A percentile compares a stretch with the other conserved stretches of the same genome.
Evolutionary conservation across 2,888 invertebrate species (phyloP).

Genomic region (Pristionchus exspectatus): DNA sequence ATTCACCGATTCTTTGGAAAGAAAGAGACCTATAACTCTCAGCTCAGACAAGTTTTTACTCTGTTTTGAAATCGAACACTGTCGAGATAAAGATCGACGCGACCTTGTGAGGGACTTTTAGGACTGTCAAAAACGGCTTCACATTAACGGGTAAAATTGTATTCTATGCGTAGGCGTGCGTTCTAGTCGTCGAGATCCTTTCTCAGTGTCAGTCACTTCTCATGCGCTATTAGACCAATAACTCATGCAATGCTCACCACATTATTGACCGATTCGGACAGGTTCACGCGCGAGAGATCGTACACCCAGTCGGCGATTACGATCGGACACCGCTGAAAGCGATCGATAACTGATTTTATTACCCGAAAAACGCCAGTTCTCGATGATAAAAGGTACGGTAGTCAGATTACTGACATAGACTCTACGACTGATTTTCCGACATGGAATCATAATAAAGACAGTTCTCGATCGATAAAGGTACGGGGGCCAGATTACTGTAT

Average conservation of each 20-base stretch:
- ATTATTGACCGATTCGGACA: conserved; percentile 64
- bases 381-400: neutral
- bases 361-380: neutral
- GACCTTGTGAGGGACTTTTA: too few species aligned
- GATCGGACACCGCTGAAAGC: conserved; percentile 73
- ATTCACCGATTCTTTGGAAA: neutral
- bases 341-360: neutral
- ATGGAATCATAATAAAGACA: neutral
- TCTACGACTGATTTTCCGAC: too few species aligned
- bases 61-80: too few species aligned
- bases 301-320: conserved; percentile 78
- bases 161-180: too few species aligned
- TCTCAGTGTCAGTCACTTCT: too few species aligned
- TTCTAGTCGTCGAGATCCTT: too few species aligned
- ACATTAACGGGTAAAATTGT: too few species aligned
- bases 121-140: too few species aligned
- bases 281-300: conserved; percentile 74
- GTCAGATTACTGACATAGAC: neutral
- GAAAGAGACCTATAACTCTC: too few species aligned
- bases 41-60: too few species aligned
- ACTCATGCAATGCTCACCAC: neutral
- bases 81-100: too few species aligned
- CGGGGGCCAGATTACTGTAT: neutral
- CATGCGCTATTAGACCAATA: too few species aligned
- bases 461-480: neutral